Base-by-base conservation (phyloP, 2,797 vertebrate genomes). In the Enteromius radiatus region DNA sequence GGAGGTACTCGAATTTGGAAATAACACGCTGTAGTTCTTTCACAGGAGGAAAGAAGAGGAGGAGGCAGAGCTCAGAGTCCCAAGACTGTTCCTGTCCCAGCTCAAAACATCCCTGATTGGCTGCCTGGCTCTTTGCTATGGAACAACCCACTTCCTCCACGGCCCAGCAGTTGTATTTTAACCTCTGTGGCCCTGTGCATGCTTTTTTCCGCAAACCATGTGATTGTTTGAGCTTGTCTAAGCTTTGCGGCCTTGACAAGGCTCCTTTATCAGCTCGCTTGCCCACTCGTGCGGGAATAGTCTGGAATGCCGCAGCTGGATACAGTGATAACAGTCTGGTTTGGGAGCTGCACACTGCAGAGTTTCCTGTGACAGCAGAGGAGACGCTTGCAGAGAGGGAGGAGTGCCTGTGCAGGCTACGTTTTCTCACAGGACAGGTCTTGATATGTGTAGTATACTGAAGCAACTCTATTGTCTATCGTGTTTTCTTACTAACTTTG, bases 51-150 rank as follows among this genome's bases (percentile, higher is more conserved):
- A 76, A 80, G 36, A 67, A 28, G 52, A 59, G 33, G 67, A 54
- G 59, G 36, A 59, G 15, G 63, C 19, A 31, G 19, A 21, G 12
- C 52, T 31, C 59, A 36, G 19, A 33, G 26, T 56, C 68, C 75
- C 81, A 80, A 70, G 79, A 76, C 84, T 59, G 54, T 67, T 80
- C 61, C 78, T 79, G 56, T 36, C 70, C 67, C 23, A 49, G 43
- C 61, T 28, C 38, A 67, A 41, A 28, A 4, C 45, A n/a, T 54
- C 70, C 21, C 23, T 84, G 86, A 88, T 89, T 88, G 88, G 87
- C 85, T 84, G 78, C 59, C 8, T 47, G 54, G 38, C 76, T 52
- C 70, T 64, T 54, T 47, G 49, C 63, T 23, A 6, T 41, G 59
- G 49, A 73, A 76, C 75, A n/a, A 67, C 78, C 82, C 84, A 84